phyloP scores from a whole-genome alignment of 1,140 invertebrate species.

The Aphelinus certus region DNA sequence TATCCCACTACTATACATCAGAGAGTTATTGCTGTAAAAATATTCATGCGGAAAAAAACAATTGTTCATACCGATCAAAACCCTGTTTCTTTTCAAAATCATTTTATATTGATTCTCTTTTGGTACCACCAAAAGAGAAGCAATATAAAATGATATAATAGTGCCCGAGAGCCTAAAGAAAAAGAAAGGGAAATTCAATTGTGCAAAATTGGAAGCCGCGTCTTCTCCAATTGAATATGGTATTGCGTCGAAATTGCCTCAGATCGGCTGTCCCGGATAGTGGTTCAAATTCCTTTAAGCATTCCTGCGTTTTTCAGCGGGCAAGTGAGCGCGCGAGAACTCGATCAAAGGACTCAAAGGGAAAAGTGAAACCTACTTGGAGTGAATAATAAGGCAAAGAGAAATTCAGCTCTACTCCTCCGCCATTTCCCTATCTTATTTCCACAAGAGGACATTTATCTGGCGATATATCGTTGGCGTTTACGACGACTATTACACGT shows the following conservation, averaged over 20 bases:
- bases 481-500: too few relatives aligned
- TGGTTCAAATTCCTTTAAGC: constrained; percentile 21
- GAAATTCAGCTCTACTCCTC: constrained; percentile 1
- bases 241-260: background rate
- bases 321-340: background rate
- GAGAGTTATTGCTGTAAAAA: too few relatives aligned
- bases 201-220: constrained; percentile 25
- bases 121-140: background rate
- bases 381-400: background rate
- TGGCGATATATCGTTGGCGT: too few relatives aligned
- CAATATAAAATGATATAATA: constrained; percentile 24
- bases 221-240: constrained; percentile 22
- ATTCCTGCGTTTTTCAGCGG: background rate
- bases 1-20: background rate
- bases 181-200: constrained; percentile 4
- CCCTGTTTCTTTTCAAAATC: too few relatives aligned
- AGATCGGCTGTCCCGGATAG: background rate
- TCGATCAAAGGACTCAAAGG: constrained; percentile 21
- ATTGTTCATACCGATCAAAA: too few relatives aligned
- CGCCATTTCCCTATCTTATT: background rate
- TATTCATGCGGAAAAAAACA: too few relatives aligned
- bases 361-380: background rate
- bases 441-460: too few relatives aligned
- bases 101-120: too few relatives aligned
- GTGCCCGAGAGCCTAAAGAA: too few relatives aligned